These are phyloP conservation scores for Sebastes minor DNA, from an alignment of 2,797 vertebrate genomes.

Conservation along the genomic window DNA sequence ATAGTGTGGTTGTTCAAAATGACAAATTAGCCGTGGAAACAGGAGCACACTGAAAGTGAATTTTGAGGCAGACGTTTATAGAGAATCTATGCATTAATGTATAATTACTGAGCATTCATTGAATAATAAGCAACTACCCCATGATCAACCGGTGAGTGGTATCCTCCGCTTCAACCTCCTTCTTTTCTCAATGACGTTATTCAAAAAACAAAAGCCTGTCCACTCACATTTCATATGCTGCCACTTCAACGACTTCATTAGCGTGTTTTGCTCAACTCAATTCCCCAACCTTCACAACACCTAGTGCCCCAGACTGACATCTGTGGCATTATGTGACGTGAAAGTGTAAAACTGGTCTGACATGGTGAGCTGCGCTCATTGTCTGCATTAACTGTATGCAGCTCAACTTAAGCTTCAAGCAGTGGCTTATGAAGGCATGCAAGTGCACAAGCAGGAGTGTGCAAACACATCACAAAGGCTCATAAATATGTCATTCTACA, in stretches of 20 bases:
- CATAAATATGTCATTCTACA: conserved; percentile 70
- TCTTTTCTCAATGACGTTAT: neutral
- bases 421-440: conserved; percentile 19
- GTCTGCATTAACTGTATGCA: conserved; percentile 18
- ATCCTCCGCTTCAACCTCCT: neutral
- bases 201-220: conserved; percentile 6
- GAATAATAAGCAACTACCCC: neutral
- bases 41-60: neutral
- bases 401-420: conserved; percentile 34
- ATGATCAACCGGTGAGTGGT: neutral
- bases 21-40: conserved; percentile 9
- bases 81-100: neutral
- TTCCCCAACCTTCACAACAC: conserved; percentile 13
- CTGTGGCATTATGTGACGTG: conserved; percentile 22
- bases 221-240: conserved; percentile 5
- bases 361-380: conserved; percentile 14
- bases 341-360: conserved; percentile 41
- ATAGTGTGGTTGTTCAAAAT: conserved; percentile 9
- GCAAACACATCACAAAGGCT: conserved; percentile 40
- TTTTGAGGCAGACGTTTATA: neutral
- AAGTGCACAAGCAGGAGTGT: conserved; percentile 11
- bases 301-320: conserved; percentile 12
- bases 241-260: neutral
- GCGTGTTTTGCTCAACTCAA: conserved; percentile 15
- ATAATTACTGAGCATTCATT: neutral